These are phyloP conservation scores for Tribolium castaneum DNA, from an alignment of 1,140 invertebrate genomes.

Conservation along the genomic window DNA sequence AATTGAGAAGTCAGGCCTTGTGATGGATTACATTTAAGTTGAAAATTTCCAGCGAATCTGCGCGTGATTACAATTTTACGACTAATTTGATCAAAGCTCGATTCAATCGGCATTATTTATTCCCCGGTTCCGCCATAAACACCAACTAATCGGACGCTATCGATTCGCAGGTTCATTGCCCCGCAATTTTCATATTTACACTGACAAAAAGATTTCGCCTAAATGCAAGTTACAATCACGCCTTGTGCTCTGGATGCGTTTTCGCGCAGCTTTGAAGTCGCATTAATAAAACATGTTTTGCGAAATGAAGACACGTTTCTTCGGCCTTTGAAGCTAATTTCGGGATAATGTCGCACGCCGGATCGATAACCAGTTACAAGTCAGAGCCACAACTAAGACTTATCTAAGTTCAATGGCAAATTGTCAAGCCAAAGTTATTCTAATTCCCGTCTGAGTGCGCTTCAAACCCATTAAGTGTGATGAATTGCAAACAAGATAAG, in stretches of 20 bases:
- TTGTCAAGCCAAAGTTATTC: neutral
- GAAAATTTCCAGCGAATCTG: neutral
- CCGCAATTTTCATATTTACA: neutral
- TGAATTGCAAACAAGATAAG: neutral
- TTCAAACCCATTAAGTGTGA: neutral
- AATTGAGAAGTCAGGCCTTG: slow-evolving; percentile 16
- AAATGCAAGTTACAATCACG: neutral
- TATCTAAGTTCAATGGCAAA: neutral
- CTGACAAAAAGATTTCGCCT: neutral
- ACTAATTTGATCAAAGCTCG: neutral
- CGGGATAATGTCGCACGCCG: too few species aligned
- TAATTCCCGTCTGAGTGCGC: neutral
- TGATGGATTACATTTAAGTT: slow-evolving; percentile 19
- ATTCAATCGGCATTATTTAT: slow-evolving; percentile 19
- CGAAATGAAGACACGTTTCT: too few species aligned
- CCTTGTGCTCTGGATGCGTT: neutral
- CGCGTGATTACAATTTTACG: neutral
- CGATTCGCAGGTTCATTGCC: neutral
- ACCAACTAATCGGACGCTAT: neutral
- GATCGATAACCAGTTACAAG: neutral
- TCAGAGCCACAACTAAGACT: neutral
- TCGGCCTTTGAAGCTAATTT: too few species aligned
- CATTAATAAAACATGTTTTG: too few species aligned
- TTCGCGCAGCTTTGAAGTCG: too few species aligned
- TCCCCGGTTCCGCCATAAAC: neutral